Evolutionary conservation across 2,888 invertebrate genomes (phyloP), one percentile per base, ranked within the genome.

Genomic region (Digitonthophagus gazella): DNA sequence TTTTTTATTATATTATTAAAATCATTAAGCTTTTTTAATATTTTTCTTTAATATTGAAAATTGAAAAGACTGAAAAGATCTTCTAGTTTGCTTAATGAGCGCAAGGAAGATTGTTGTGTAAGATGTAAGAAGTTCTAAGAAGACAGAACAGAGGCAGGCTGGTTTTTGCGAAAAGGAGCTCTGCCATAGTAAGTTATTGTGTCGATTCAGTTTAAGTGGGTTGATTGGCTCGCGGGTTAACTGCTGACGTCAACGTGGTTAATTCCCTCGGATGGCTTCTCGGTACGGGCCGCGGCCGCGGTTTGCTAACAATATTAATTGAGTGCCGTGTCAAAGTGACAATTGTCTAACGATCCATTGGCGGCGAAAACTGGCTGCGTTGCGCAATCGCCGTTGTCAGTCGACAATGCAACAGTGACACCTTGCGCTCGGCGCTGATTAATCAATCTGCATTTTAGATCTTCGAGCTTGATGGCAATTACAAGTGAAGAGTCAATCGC

Each of bases 321-420:
- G 58, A 58, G 66, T 58, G 57, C 16, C 58, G 22, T 58, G 66
- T 67, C 66, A 67, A 58, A 58, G 58, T 67, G 66, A 67, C 66
- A 67, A 67, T 67, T 67, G 58, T 58, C 58, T 67, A 67, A 67
- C 44, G 66, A 67, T 67, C 19, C 44, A 58, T 58, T 67, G 58
- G 16, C 28, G 16, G 28, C 44, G 66, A 20, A 67, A 67, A 67
- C 58, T 58, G 58, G 58, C 22, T 15, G 18, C 44, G 28, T 67
- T 57, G 57, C 58, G 66, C 66, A 67, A 67, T 65, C 54, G 65
- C 54, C 55, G 55, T 55, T 44, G 28, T 44, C 15, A 15, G 54
- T 16, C 54, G 55, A 55, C 18, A 18, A 55, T 44, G 54, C 28
- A 44, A 44, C 11, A 44, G 28, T 44, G 28, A 44, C 28, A 44